A percentile compares a stretch with the other conserved stretches of the same genome.
phyloP scores from a whole-genome alignment of 2,888 invertebrate genomes.

The Dynastes hyllus region DNA sequence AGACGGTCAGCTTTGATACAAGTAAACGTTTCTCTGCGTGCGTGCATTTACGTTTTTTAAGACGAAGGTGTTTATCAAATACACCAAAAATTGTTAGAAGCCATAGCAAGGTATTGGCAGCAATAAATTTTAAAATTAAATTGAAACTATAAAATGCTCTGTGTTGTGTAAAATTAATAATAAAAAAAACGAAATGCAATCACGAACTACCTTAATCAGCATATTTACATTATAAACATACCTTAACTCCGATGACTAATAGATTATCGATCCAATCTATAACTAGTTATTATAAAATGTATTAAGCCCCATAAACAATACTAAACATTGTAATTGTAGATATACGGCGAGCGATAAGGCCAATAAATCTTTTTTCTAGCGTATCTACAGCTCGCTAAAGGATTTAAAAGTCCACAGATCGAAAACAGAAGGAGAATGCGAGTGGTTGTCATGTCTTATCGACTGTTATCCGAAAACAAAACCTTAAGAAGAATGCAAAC shows the following conservation, averaged over 20 bases:
- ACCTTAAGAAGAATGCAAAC: constrained; percentile 5
- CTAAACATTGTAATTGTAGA: constrained; percentile 11
- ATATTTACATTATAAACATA: not conserved
- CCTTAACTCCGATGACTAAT: not conserved
- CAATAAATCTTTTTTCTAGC: not conserved
- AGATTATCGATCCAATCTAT: not conserved
- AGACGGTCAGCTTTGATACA: no score
- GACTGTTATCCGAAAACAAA: constrained; percentile 15
- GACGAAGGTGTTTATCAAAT: no score
- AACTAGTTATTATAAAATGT: not conserved
- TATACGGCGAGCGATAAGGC: not conserved
- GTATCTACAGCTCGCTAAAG: not conserved
- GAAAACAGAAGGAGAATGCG: not conserved
- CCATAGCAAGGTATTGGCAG: no score
- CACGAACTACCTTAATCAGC: not conserved
- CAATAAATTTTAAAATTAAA: no score
- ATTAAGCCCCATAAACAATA: not conserved
- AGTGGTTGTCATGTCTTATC: constrained; percentile 13
- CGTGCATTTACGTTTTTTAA: no score
- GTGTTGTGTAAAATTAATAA: no score
- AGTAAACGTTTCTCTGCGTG: no score
- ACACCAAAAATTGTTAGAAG: no score
- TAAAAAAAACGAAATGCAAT: no score
- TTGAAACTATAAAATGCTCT: no score
- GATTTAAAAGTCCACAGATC: not conserved